phyloP scores from a whole-genome alignment of 2,797 vertebrate species.

The Rhinella marina region DNA sequence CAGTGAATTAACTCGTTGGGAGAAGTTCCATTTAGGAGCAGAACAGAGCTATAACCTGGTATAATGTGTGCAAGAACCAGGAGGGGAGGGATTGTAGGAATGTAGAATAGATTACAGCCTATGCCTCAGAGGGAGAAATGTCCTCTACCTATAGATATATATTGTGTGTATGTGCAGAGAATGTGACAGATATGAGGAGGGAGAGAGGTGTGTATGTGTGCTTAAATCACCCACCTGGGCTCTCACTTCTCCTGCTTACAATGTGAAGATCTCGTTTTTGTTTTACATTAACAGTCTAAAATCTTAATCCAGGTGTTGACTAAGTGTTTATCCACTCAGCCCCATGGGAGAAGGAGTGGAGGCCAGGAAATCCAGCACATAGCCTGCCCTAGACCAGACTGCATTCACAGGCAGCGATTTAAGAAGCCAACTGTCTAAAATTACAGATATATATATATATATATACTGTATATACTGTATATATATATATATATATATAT shows the following conservation, averaged over 20 bases:
- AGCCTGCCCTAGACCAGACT: constrained; percentile 36
- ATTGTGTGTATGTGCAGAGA: constrained; percentile 43
- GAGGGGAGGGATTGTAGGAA: constrained; percentile 28
- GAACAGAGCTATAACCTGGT: not conserved
- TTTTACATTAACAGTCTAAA: constrained; percentile 60
- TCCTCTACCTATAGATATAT: constrained; percentile 27
- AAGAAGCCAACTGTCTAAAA: constrained; percentile 4
- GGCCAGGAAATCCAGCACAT: constrained; percentile 52
- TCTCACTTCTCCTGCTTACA: constrained; percentile 50
- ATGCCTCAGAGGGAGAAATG: constrained; percentile 30
- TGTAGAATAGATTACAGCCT: constrained; percentile 33
- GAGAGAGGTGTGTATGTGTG: constrained; percentile 52
- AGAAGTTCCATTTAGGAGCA: not conserved
- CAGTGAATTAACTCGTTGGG: constrained; percentile 14
- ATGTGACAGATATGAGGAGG: constrained; percentile 48
- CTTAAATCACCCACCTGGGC: constrained; percentile 60
- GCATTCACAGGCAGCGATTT: constrained; percentile 47
- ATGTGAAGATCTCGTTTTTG: constrained; percentile 59
- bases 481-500: not conserved
- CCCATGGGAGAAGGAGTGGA: constrained; percentile 45
- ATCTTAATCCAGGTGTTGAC: constrained; percentile 64
- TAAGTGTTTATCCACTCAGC: constrained; percentile 62
- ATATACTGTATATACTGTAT: not conserved
- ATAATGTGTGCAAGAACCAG: not conserved
- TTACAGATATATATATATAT: not conserved